phyloP scores from a whole-genome alignment of 2,888 invertebrate species.

The Allolobophora icterica region DNA sequence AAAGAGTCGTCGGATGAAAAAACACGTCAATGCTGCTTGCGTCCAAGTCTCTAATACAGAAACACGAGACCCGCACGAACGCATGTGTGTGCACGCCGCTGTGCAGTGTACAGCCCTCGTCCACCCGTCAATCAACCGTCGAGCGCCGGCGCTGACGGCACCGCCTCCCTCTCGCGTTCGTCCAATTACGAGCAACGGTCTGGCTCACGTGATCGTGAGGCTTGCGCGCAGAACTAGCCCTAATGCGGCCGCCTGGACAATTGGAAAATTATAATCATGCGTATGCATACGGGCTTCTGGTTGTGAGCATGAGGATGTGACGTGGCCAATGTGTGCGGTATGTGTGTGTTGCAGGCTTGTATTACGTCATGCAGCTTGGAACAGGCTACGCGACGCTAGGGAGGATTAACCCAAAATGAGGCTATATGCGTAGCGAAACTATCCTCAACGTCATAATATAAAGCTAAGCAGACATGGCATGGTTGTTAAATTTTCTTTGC shows the following conservation, averaged over 20 bases:
- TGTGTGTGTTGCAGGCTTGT: background rate
- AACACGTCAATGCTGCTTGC: slow-evolving; percentile 17
- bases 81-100: slow-evolving; percentile 17
- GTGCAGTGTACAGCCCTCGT: background rate
- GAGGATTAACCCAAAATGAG: background rate
- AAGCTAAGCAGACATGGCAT: background rate
- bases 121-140: background rate
- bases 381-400: background rate
- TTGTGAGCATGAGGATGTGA: background rate
- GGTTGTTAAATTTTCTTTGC: background rate
- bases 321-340: background rate
- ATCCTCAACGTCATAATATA: background rate
- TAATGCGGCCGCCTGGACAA: background rate
- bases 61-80: slow-evolving; percentile 12
- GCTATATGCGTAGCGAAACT: background rate
- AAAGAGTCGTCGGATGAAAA: slow-evolving; percentile 3
- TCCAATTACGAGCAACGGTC: background rate
- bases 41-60: slow-evolving; percentile 17
- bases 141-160: background rate
- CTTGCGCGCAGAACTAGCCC: background rate
- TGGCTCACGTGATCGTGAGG: background rate
- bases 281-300: background rate
- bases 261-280: slow-evolving; percentile 2
- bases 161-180: background rate
- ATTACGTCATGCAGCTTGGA: background rate